Conservation (phyloP, 2,797 vertebrate genomes). For the Bucorvus abyssinicus region DNA sequence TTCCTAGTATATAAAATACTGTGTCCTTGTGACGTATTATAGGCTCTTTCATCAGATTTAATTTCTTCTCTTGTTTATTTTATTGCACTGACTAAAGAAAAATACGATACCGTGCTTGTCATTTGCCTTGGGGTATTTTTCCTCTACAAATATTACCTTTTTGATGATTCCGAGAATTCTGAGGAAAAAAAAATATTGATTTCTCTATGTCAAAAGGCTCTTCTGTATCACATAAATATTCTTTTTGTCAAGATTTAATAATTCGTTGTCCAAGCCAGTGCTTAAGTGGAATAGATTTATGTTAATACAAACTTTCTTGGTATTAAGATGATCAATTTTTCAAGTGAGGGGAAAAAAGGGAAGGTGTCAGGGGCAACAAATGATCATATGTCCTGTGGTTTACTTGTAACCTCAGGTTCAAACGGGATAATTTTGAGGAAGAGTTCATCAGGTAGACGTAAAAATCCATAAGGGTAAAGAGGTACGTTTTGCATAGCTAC, state of each 20-base stretch:
- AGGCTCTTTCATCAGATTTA: constrained; percentile 28
- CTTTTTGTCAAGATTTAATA: constrained; percentile 69
- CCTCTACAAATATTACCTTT: constrained; percentile 45
- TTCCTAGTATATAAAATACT: not conserved
- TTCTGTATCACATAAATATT: constrained; percentile 68
- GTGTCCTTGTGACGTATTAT: not conserved
- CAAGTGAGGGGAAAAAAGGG: constrained; percentile 9
- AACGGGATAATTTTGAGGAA: not conserved
- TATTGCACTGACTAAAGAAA: constrained; percentile 20
- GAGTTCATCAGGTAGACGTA: not conserved
- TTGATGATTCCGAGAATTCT: constrained; percentile 65
- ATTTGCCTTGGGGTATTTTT: constrained; percentile 14
- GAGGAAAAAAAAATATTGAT: constrained; percentile 52
- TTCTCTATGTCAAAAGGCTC: constrained; percentile 65
- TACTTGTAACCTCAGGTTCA: not conserved
- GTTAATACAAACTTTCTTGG: constrained; percentile 58
- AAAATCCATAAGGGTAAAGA: not conserved
- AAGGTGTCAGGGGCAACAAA: constrained; percentile 27
- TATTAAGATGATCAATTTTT: constrained; percentile 55
- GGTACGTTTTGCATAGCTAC: not conserved
- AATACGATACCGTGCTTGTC: not conserved
- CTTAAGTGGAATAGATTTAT: constrained; percentile 69
- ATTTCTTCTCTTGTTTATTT: constrained; percentile 57
- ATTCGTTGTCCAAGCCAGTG: constrained; percentile 49
- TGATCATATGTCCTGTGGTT: not conserved